Conservation (phyloP, 2,113 vertebrate genomes). For the Geococcyx californianus region DNA sequence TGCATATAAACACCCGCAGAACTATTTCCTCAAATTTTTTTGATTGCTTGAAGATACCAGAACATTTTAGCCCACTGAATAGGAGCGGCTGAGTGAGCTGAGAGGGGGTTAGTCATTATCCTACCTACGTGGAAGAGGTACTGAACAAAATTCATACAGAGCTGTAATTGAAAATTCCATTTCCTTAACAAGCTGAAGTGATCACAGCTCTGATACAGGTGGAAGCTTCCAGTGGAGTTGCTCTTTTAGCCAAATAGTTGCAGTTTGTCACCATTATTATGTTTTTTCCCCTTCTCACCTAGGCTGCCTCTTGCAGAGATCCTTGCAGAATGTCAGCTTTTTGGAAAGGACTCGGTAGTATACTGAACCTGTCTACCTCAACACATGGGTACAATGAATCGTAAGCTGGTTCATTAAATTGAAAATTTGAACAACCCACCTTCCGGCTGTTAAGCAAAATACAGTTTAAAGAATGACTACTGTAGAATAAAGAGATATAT, state of each 20-base stretch:
- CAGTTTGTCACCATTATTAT: neutral
- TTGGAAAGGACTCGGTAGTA: neutral
- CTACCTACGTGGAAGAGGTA: neutral
- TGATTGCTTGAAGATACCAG: neutral
- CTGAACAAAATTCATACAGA: neutral
- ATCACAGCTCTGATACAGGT: neutral
- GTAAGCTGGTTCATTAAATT: neutral
- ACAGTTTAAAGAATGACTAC: neutral
- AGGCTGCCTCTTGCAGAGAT: neutral
- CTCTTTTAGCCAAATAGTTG: neutral
- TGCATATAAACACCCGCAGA: neutral
- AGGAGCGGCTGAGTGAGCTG: neutral
- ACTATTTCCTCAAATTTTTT: neutral
- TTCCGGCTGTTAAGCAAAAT: neutral
- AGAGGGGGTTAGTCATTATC: neutral
- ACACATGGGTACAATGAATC: accelerated
- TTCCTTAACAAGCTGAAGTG: neutral
- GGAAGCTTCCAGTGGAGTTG: neutral
- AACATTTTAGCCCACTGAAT: neutral
- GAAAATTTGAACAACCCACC: neutral
- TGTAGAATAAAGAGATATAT: neutral
- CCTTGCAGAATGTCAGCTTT: neutral
- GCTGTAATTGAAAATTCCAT: neutral
- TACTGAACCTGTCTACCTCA: no score
- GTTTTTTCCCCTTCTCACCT: neutral